Conservation (phyloP, 1,140 invertebrate genomes). For the Rhynchophorus ferrugineus region DNA sequence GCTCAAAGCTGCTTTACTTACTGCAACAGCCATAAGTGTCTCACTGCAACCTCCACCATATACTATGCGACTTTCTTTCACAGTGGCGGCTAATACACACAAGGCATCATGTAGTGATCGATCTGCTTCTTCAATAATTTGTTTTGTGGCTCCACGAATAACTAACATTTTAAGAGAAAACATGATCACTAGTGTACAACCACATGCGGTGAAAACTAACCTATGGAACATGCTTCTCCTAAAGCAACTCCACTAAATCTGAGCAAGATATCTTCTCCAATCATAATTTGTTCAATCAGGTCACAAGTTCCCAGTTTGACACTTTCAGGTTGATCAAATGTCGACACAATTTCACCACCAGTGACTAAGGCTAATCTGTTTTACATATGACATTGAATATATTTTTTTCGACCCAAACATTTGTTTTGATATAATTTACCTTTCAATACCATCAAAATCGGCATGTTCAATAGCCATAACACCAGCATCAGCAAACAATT, state of each 20-base stretch:
- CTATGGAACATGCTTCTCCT: constrained; percentile 93
- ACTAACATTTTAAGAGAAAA: constrained; percentile 43
- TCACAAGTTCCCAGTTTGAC: constrained; percentile 93
- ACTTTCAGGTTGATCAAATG: constrained; percentile 88
- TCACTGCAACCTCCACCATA: constrained; percentile 91
- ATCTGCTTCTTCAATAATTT: constrained; percentile 98
- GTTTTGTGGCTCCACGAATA: constrained; percentile 96
- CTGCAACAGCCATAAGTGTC: constrained; percentile 93
- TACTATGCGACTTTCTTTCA: constrained; percentile 85
- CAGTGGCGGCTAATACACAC: constrained; percentile 93
- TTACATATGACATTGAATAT: too few species aligned
- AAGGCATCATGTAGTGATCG: constrained; percentile 96
- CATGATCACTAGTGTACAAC: neutral
- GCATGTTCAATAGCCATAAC: constrained; percentile 99
- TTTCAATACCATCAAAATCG: constrained; percentile 98
- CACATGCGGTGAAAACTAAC: neutral
- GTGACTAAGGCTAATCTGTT: constrained; percentile 19
- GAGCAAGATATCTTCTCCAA: constrained; percentile 94
- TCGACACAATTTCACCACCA: constrained; percentile 93
- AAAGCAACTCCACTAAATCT: constrained; percentile 91
- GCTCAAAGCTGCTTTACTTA: constrained; percentile 71
- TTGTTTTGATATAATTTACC: too few species aligned
- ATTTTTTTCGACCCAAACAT: neutral
- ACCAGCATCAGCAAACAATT: constrained; percentile 95
- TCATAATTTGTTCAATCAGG: constrained; percentile 91